Conservation (phyloP, 1,140 invertebrate species). For the Gyrodactylus salaris region DNA sequence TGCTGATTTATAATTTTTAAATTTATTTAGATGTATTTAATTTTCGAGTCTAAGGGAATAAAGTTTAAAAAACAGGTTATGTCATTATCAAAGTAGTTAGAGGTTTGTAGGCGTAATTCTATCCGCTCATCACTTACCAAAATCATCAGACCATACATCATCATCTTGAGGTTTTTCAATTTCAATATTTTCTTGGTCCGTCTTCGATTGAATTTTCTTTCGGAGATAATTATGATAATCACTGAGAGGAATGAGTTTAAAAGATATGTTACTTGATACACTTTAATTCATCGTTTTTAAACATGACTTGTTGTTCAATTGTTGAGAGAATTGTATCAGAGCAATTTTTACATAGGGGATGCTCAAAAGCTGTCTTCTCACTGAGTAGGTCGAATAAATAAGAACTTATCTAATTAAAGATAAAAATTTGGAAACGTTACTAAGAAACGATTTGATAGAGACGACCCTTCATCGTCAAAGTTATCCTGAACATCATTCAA, state of each 20-base stretch:
- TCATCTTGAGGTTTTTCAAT: too few relatives aligned
- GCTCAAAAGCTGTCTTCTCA: background rate
- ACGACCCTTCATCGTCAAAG: background rate
- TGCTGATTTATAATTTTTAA: too few relatives aligned
- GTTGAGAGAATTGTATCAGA: background rate
- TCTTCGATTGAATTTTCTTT: background rate
- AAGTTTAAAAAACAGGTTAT: too few relatives aligned
- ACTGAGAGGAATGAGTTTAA: background rate
- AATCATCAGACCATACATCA: background rate
- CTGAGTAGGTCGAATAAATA: background rate
- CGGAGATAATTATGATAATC: background rate
- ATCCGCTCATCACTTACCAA: too few relatives aligned
- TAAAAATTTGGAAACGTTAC: background rate
- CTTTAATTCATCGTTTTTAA: background rate
- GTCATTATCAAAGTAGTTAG: too few relatives aligned
- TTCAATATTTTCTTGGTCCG: background rate
- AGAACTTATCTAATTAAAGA: background rate
- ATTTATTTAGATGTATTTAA: too few relatives aligned
- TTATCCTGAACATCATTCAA: background rate
- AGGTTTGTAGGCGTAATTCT: too few relatives aligned
- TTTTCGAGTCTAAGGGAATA: too few relatives aligned
- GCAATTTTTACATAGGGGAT: background rate
- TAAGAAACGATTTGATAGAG: background rate
- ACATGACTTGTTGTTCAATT: background rate
- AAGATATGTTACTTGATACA: background rate